phyloP scores from a whole-genome alignment of 2,888 invertebrate species.

The Cephonodes hylas region DNA sequence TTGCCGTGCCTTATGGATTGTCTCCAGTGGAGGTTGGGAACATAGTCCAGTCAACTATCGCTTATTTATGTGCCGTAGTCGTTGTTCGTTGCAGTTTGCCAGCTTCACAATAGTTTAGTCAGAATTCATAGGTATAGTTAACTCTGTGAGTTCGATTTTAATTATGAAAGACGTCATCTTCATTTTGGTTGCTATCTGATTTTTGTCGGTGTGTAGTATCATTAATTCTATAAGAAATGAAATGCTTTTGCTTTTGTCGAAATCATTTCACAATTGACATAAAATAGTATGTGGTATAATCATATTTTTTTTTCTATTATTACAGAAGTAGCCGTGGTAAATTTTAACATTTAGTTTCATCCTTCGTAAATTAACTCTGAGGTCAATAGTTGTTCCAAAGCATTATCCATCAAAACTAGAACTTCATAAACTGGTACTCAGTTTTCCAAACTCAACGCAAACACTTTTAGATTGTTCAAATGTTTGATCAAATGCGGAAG shows the following conservation, averaged over 20 bases:
- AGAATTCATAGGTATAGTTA: neutral
- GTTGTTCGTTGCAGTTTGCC: neutral
- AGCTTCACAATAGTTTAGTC: neutral
- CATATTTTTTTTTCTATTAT: neutral
- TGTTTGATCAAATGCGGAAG: neutral
- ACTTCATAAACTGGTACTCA: neutral
- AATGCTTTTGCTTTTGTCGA: neutral
- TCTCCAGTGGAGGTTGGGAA: neutral
- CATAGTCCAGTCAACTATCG: neutral
- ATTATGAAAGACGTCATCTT: neutral
- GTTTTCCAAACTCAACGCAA: neutral
- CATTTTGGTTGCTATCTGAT: neutral
- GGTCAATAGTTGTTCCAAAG: neutral
- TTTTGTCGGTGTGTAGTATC: neutral
- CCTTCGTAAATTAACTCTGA: neutral
- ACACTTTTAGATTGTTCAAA: conserved; percentile 2
- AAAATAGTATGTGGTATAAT: neutral
- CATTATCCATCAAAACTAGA: neutral
- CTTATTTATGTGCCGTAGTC: neutral
- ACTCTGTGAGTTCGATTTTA: neutral
- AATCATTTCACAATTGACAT: neutral
- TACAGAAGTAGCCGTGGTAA: neutral
- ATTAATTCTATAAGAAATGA: neutral
- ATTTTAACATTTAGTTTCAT: neutral
- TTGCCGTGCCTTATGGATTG: neutral